A percentile compares a stretch with the other conserved stretches of the same genome.
Conservation (phyloP, 2,797 vertebrate genomes). For the Channa striata region DNA sequence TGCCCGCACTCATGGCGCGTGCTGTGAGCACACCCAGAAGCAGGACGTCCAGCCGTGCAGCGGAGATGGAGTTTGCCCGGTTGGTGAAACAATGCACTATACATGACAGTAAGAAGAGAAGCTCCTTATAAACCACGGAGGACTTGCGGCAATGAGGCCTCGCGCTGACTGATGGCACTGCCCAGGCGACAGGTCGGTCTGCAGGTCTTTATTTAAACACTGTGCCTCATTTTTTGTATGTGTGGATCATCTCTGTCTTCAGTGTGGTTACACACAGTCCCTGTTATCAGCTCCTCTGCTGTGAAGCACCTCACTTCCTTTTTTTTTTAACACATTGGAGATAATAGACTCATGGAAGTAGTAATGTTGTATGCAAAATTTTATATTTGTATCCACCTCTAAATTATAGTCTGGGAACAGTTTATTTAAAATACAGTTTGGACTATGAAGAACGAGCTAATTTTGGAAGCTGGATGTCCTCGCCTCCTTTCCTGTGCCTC, state of each 20-base stretch:
- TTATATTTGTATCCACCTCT: slow-evolving; percentile 27
- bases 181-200: slow-evolving; percentile 15
- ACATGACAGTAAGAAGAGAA: slow-evolving; percentile 27
- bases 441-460: slow-evolving; percentile 39
- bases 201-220: slow-evolving; percentile 19
- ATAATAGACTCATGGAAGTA: slow-evolving; percentile 3
- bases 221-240: slow-evolving; percentile 11
- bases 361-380: slow-evolving; percentile 12
- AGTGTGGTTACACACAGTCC: slow-evolving; percentile 21
- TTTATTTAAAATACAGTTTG: slow-evolving; percentile 24
- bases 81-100: slow-evolving; percentile 51
- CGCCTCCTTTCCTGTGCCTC: slow-evolving; percentile 51
- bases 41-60: slow-evolving; percentile 46
- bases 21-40: slow-evolving; percentile 27
- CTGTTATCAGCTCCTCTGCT: slow-evolving; percentile 22
- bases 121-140: slow-evolving; percentile 31
- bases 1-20: neutral
- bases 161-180: slow-evolving; percentile 33
- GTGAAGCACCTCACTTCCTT: slow-evolving; percentile 13
- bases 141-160: slow-evolving; percentile 36
- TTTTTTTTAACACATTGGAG: neutral
- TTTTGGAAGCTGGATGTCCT: slow-evolving; percentile 63
- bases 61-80: slow-evolving; percentile 51
- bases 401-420: slow-evolving; percentile 27
- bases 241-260: slow-evolving; percentile 19